Conservation (phyloP, 2,888 invertebrate species). For the Stenodera caucasica region DNA sequence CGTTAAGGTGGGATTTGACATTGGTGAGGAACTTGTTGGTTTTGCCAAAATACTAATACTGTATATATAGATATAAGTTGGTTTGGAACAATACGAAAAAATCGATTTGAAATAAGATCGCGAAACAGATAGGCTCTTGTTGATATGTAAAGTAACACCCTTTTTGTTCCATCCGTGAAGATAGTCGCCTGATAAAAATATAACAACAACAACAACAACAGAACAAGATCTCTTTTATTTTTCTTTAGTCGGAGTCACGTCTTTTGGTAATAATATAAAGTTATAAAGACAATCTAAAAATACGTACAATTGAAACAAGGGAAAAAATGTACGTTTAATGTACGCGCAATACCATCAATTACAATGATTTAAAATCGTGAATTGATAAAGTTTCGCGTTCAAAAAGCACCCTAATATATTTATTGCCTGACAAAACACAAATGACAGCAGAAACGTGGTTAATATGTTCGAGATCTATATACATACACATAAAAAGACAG, state of each 20-base stretch:
- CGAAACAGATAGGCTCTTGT: conserved; percentile 30
- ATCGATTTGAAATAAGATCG: conserved; percentile 19
- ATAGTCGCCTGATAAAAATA: conserved; percentile 42
- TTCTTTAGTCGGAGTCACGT: conserved; percentile 38
- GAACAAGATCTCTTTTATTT: not conserved
- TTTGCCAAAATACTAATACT: no score
- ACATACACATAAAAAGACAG: not conserved
- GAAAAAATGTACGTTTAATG: not conserved
- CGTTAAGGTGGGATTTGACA: conserved; percentile 10
- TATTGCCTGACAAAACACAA: conserved; percentile 45
- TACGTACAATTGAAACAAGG: conserved; percentile 40
- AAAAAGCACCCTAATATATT: conserved; percentile 27
- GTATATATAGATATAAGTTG: no score
- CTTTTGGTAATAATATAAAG: conserved; percentile 26
- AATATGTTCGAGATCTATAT: conserved; percentile 12
- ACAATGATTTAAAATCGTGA: conserved; percentile 45
- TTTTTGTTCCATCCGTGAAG: conserved; percentile 37
- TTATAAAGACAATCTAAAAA: conserved; percentile 38
- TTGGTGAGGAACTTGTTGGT: not conserved
- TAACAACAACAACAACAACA: conserved; percentile 29
- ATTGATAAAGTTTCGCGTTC: conserved; percentile 41
- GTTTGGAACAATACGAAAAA: not conserved
- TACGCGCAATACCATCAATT: conserved; percentile 45
- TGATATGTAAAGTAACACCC: conserved; percentile 40
- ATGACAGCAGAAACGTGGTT: conserved; percentile 32